Base-by-base conservation (phyloP, 53 echinoderm and acorn worm genomes). In the Holothuria leucospilota region DNA sequence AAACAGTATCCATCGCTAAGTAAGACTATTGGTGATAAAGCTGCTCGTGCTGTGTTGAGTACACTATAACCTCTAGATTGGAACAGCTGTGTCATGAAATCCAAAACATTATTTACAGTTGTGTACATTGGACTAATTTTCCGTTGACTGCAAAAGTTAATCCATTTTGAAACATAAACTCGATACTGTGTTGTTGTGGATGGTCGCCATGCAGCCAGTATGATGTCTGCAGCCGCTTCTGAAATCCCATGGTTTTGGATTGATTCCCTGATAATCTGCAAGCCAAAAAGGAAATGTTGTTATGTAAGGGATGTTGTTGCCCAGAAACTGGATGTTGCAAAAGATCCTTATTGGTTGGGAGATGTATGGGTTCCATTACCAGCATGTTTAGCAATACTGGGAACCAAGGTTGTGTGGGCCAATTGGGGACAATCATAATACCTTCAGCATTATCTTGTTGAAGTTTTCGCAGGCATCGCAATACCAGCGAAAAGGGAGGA, bases 331-430 rank as follows among this genome's bases (percentile, higher is more conserved):
- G 86, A 25, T 58, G 86, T 20, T 20, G 29, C 23, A 90, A 41
- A 38, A 90, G 59, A 13, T 41, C 27, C 28, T 20, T n/a, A 21
- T 21, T 56, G 16, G 61, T 69, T 0, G 66, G 34, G 13, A 90
- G 21, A 9, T 78, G 20, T 24, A 86, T 14, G 13, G 86, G 90
- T 71, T 68, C 20, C 52, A 56, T 62, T n/a, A 68, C 30, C n/a
- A 70, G 20, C 71, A 86, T 28, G 21, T 49, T 59, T 10, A 62
- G 62, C 62, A 91, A 39, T 30, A 30, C 20, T 12, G 80, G 79
- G 62, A 84, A 88, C 88, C 91, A 91, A 7, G 87, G 88, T 77
- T 91, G 91, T 1, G 84, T 91, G 46, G 71, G 84, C 91, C 85
- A 91, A 24, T 78, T 79, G 60, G 91, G 91, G 29, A 87, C 86